Evolutionary conservation across 1,140 invertebrate genomes (phyloP).

Genomic region (Drosophila melanica): DNA sequence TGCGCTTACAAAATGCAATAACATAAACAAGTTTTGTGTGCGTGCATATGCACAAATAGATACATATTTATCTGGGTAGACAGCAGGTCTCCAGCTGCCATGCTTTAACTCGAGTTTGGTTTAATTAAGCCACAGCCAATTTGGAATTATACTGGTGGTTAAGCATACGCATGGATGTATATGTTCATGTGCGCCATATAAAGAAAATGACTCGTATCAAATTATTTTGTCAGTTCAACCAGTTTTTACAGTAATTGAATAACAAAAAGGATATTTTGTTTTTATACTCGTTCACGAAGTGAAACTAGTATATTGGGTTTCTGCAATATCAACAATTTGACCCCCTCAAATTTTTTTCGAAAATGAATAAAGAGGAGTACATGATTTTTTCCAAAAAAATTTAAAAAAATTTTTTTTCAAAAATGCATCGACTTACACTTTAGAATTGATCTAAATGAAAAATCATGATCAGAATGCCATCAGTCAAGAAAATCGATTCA

Average conservation of each 20-base stretch:
- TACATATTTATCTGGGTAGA: background rate
- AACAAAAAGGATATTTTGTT: background rate
- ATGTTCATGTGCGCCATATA: background rate
- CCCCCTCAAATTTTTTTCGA: too few relatives aligned
- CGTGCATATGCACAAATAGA: background rate
- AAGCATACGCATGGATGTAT: background rate
- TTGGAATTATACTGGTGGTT: background rate
- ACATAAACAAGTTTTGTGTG: background rate
- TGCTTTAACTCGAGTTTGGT: constrained; percentile 64
- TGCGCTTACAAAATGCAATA: constrained; percentile 33
- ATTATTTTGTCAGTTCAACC: constrained; percentile 14
- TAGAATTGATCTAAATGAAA: too few relatives aligned
- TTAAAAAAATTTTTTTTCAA: too few relatives aligned
- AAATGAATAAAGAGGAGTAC: too few relatives aligned
- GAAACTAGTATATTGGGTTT: too few relatives aligned
- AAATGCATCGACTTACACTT: too few relatives aligned
- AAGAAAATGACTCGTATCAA: constrained; percentile 10
- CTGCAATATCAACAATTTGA: too few relatives aligned
- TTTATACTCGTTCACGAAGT: too few relatives aligned
- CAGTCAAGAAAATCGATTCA: too few relatives aligned
- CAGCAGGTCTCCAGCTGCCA: constrained; percentile 41
- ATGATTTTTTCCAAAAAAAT: too few relatives aligned
- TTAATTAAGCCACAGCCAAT: constrained; percentile 57
- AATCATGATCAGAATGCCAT: too few relatives aligned
- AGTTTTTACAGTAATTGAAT: constrained; percentile 1